phyloP scores from a whole-genome alignment of 2,797 vertebrate species.

The Pachyuromys duprasi region DNA sequence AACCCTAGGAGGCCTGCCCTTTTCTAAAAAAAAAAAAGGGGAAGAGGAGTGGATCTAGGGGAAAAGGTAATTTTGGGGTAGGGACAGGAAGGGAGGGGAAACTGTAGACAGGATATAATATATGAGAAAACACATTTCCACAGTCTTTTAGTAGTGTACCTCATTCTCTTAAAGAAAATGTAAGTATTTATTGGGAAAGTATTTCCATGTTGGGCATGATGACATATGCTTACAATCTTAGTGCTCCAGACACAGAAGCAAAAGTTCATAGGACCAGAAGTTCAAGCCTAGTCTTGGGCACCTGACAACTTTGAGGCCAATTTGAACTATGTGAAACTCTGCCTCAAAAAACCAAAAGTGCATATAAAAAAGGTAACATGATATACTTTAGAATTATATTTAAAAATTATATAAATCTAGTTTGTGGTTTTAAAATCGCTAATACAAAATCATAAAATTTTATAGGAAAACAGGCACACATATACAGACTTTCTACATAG shows the following conservation, averaged over 20 bases:
- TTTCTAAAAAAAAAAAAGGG: no score
- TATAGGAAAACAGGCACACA: slow-evolving; percentile 11
- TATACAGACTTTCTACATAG: background rate
- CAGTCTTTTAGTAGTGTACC: slow-evolving; percentile 27
- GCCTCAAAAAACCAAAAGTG: background rate
- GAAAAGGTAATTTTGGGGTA: no score
- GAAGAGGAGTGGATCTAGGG: no score
- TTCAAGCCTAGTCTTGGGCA: background rate
- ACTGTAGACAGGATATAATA: no score
- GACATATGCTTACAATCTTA: background rate
- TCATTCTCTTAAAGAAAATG: slow-evolving; percentile 51
- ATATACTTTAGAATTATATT: slow-evolving; percentile 49
- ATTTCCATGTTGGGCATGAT: background rate
- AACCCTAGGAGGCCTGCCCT: no score
- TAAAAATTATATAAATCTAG: slow-evolving; percentile 50
- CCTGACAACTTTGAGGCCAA: background rate
- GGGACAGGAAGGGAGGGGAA: no score
- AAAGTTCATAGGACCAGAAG: background rate
- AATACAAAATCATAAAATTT: slow-evolving; percentile 17
- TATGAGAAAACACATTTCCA: background rate
- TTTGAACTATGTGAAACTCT: background rate
- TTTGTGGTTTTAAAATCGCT: slow-evolving; percentile 58
- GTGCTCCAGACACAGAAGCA: background rate
- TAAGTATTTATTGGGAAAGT: slow-evolving; percentile 38
- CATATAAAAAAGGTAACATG: slow-evolving; percentile 1